Percentiles rank a stretch among this genome's conserved stretches.
These are phyloP conservation scores for Drosophila anomalipes DNA, from an alignment of 2,888 invertebrate species.

Conservation along the genomic window DNA sequence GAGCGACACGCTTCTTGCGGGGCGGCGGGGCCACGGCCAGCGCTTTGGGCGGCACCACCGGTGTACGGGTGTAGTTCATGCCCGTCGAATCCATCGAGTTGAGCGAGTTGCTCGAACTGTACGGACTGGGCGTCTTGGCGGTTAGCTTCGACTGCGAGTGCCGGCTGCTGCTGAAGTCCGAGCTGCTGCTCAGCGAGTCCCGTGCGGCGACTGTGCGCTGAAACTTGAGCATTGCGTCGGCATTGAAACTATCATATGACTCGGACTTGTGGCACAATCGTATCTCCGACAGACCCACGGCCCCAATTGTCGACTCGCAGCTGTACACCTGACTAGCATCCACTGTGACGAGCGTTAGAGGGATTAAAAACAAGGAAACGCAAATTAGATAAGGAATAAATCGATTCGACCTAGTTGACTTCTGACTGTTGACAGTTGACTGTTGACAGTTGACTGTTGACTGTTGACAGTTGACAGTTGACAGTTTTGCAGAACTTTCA, in stretches of 20 bases:
- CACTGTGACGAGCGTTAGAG: slow-evolving; percentile 58
- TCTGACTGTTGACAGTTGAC: background rate
- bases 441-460: too few relatives aligned
- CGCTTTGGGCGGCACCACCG: slow-evolving; percentile 70
- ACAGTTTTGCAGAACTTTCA: too few relatives aligned
- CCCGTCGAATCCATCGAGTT: slow-evolving; percentile 85
- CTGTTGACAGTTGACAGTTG: too few relatives aligned
- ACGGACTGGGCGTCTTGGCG: slow-evolving; percentile 84
- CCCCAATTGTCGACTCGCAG: slow-evolving; percentile 84
- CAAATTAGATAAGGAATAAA: too few relatives aligned
- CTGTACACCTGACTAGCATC: slow-evolving; percentile 85
- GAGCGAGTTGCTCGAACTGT: slow-evolving; percentile 85
- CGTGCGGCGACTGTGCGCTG: slow-evolving; percentile 82
- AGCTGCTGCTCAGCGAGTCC: slow-evolving; percentile 84
- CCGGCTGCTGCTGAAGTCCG: slow-evolving; percentile 85
- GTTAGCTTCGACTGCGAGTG: slow-evolving; percentile 83
- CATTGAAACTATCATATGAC: slow-evolving; percentile 83
- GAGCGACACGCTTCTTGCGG: slow-evolving; percentile 84
- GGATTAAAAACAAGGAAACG: background rate
- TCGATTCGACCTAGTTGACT: background rate
- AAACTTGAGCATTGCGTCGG: slow-evolving; percentile 83
- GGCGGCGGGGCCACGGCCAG: slow-evolving; percentile 76
- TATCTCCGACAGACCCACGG: slow-evolving; percentile 85
- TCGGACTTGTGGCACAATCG: slow-evolving; percentile 85
- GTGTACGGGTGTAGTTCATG: slow-evolving; percentile 82